These are phyloP conservation scores for Alauda arvensis DNA, from an alignment of 2,797 vertebrate species.

Conservation along the genomic window DNA sequence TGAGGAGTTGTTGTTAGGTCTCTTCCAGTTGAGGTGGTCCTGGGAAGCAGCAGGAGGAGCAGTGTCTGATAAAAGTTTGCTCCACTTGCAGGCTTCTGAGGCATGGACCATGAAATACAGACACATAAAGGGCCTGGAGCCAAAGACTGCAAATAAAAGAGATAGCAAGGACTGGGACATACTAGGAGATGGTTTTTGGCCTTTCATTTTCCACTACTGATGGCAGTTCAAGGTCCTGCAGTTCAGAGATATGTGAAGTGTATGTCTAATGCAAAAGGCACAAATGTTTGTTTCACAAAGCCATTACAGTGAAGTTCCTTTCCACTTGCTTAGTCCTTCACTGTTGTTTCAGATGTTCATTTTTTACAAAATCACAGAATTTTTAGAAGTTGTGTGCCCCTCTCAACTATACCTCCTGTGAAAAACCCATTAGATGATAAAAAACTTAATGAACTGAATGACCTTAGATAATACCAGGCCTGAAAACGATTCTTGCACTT, in stretches of 20 bases:
- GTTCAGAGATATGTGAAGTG: background rate
- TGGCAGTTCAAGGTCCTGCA: background rate
- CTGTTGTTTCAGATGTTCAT: background rate
- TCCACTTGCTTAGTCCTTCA: background rate
- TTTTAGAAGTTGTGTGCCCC: background rate
- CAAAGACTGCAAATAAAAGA: background rate
- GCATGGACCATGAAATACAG: background rate
- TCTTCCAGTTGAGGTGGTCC: background rate
- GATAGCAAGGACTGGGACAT: background rate
- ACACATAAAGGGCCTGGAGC: background rate
- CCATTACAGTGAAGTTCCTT: background rate
- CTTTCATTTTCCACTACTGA: background rate
- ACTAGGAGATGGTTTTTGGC: background rate
- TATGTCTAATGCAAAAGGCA: background rate
- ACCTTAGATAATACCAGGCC: background rate
- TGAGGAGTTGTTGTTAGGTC: background rate
- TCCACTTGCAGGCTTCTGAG: background rate
- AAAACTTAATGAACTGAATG: background rate
- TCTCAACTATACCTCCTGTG: background rate
- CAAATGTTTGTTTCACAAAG: background rate
- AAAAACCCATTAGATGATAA: background rate
- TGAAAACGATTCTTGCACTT: background rate
- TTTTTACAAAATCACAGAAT: background rate
- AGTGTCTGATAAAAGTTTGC: background rate
- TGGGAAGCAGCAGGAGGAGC: background rate